A percentile compares a stretch with the other conserved stretches of the same genome.
Evolutionary conservation across 1,140 invertebrate species (phyloP).

Genomic region (Apis cerana): DNA sequence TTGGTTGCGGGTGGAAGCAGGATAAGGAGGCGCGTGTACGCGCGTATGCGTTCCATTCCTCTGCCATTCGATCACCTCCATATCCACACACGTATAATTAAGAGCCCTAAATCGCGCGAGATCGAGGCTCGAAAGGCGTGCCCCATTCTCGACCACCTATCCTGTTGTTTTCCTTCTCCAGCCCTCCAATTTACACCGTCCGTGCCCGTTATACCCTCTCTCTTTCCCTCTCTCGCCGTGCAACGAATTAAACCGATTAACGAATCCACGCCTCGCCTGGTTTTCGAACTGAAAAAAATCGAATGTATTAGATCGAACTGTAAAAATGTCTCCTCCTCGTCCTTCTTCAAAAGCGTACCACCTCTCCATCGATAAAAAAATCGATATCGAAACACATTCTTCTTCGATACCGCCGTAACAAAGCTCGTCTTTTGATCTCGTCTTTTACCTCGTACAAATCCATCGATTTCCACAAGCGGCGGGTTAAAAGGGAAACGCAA

Average conservation of each 20-base stretch:
- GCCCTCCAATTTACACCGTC: slow-evolving; percentile 53
- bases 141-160: slow-evolving; percentile 61
- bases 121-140: slow-evolving; percentile 72
- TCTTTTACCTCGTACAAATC: neutral
- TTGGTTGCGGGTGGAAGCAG: slow-evolving; percentile 27
- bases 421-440: neutral
- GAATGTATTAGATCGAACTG: too few relatives aligned
- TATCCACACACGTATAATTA: slow-evolving; percentile 74
- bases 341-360: neutral
- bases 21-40: slow-evolving; percentile 20
- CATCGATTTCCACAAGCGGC: neutral
- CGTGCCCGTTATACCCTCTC: slow-evolving; percentile 35
- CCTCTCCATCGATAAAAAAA: too few relatives aligned
- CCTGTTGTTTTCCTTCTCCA: slow-evolving; percentile 43
- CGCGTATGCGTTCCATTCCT: slow-evolving; percentile 52
- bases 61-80: slow-evolving; percentile 59
- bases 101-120: slow-evolving; percentile 76
- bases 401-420: neutral
- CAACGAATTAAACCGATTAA: slow-evolving; percentile 23
- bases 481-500: neutral
- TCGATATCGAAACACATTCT: neutral
- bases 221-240: neutral
- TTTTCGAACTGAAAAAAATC: too few relatives aligned
- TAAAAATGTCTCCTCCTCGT: neutral
- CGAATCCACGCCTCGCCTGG: neutral